phyloP scores from a whole-genome alignment of 1,140 invertebrate genomes.

The Calycopis cecrops region DNA sequence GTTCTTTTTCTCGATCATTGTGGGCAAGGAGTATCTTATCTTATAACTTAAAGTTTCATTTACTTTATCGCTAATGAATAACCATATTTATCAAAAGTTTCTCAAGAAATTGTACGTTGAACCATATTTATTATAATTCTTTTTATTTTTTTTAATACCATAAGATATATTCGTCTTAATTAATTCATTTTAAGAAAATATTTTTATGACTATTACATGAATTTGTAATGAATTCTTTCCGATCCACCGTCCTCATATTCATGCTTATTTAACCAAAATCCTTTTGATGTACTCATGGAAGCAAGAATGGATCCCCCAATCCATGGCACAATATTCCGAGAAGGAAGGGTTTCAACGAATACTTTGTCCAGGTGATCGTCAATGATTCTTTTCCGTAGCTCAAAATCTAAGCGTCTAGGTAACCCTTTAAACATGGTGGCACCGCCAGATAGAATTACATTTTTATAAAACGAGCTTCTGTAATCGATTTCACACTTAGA shows the following conservation, averaged over 20 bases:
- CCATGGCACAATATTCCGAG: conserved; percentile 88
- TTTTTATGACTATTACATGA: too few relatives aligned
- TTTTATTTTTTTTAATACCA: too few relatives aligned
- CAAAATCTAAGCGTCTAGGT: conserved; percentile 85
- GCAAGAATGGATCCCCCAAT: conserved; percentile 85
- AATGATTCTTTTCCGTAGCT: conserved; percentile 82
- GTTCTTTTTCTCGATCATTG: too few relatives aligned
- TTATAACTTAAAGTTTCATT: too few relatives aligned
- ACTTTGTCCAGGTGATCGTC: conserved; percentile 82
- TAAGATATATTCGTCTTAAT: too few relatives aligned
- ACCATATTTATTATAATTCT: too few relatives aligned
- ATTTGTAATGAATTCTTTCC: conserved; percentile 70
- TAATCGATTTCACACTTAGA: conserved; percentile 90
- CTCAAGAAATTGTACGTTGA: too few relatives aligned
- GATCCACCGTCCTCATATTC: conserved; percentile 86
- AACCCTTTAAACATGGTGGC: conserved; percentile 88
- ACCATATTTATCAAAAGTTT: too few relatives aligned
- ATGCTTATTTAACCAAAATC: conserved; percentile 85
- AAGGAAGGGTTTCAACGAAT: conserved; percentile 90
- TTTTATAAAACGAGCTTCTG: conserved; percentile 86
- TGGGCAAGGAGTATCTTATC: too few relatives aligned
- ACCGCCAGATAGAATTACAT: conserved; percentile 87
- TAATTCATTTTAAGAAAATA: too few relatives aligned
- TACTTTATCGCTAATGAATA: too few relatives aligned
- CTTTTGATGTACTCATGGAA: conserved; percentile 83